Base-by-base conservation (phyloP, 2,113 vertebrate genomes). In the Tiliqua scincoides region DNA sequence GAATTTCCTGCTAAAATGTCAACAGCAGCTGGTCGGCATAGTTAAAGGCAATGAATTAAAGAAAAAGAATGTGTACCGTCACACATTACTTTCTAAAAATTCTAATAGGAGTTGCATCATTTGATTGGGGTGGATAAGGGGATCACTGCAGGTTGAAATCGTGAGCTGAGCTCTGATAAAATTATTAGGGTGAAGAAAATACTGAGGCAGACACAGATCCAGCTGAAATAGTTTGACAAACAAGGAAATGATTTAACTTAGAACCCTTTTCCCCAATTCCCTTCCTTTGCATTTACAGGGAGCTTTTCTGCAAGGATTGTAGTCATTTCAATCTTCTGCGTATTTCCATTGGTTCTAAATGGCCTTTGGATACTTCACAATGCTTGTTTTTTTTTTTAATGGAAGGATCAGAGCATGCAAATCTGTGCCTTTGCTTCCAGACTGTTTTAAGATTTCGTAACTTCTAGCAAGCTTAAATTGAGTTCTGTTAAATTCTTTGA, bases 401-500 rank as follows among this genome's bases (percentile, higher is more conserved):
- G 9, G 35, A 77, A 85, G 59, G 10, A 63, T 14, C 8, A 37
- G n/a, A 75, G 67, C 67, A 4, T 57, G 18, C 25, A 21, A 77
- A 61, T 40, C 59, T 65, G 4, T 72, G 74, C 70, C 20, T 54
- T 84, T 75, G 48, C 73, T 40, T 48, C 48, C 77, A 82, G 70
- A 77, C 40, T 48, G 25, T 37, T 30, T 77, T 32, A 71, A 35
- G 63, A 40, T 52, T 70, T 71, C 3, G 9, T 83, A 52, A 87
- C 54, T 52, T 67, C 32, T 81, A 35, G 6, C 35, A 87, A 77
- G 63, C 63, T 70, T 27, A 61, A 71, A 59, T 77, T 61, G 10
- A 80, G 40, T n/a, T 63, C n/a, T 70, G 54, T 77, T 77, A 62
- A 87, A 71, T 77, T 76, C 27, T 77, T n/a, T 83, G 62, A 3